Conservation (phyloP, 2,113 vertebrate genomes). For the Puffinus mauretanicus region DNA sequence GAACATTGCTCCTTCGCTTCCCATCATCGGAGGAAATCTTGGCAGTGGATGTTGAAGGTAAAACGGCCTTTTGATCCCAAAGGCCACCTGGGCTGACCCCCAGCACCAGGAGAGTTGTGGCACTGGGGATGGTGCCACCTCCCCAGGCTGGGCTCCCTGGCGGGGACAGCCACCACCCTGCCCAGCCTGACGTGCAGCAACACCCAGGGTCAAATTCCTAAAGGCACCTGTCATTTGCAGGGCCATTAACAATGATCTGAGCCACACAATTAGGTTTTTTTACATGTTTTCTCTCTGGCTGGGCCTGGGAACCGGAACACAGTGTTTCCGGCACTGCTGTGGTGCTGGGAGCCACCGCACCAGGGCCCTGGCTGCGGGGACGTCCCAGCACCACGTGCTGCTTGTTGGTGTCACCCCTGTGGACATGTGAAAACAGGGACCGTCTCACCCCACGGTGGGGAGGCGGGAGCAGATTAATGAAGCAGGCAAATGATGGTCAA, state of each 20-base stretch:
- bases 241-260: neutral
- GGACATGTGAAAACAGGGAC: neutral
- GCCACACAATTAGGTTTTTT: neutral
- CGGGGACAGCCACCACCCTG: neutral
- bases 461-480: fast-evolving
- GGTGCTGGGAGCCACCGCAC: fast-evolving
- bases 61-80: neutral
- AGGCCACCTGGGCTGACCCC: neutral
- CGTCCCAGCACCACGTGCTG: fast-evolving
- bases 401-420: neutral
- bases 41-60: neutral
- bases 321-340: neutral
- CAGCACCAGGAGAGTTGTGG: neutral
- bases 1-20: fast-evolving
- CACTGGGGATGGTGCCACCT: fast-evolving
- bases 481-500: no score
- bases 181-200: fast-evolving
- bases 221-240: neutral
- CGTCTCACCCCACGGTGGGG: fast-evolving
- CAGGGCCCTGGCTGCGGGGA: fast-evolving
- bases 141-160: neutral
- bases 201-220: conserved; percentile 23
- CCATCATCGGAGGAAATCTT: fast-evolving
- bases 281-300: neutral
- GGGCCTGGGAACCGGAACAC: fast-evolving